Conservation (phyloP, 2,888 invertebrate genomes). For the Meteorus cinctellus region DNA sequence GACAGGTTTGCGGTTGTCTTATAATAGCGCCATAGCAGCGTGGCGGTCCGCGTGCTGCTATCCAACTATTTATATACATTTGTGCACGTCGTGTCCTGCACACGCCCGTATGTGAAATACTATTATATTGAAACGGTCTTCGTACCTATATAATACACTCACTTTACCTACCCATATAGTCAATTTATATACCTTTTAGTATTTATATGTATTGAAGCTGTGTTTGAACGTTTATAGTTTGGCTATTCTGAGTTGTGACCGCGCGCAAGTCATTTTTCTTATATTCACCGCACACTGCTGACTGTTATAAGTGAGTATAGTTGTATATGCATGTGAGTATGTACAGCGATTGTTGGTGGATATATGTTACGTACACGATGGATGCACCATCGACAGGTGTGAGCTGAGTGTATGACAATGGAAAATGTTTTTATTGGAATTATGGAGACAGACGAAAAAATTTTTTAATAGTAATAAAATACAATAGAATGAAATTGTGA, state of each 20-base stretch:
- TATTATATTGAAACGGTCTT: conserved; percentile 32
- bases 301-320: background rate
- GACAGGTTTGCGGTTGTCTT: conserved; percentile 71
- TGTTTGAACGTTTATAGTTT: conserved; percentile 44
- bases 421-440: conserved; percentile 1
- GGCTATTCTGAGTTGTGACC: conserved; percentile 45
- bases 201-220: conserved; percentile 1
- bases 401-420: background rate
- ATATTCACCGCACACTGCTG: conserved; percentile 4
- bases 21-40: conserved; percentile 65
- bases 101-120: conserved; percentile 47
- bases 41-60: conserved; percentile 50
- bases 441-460: background rate
- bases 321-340: background rate
- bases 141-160: conserved; percentile 8
- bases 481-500: background rate
- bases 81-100: conserved; percentile 26
- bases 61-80: conserved; percentile 52
- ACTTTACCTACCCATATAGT: background rate
- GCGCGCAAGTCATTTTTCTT: conserved; percentile 11
- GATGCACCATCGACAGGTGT: background rate
- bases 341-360: background rate
- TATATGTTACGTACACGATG: background rate
- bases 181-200: background rate
- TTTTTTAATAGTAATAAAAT: background rate